Evolutionary conservation across 2,888 invertebrate genomes (phyloP), one percentile per base, ranked within the genome.

Genomic region (Oligia fasciuncula): DNA sequence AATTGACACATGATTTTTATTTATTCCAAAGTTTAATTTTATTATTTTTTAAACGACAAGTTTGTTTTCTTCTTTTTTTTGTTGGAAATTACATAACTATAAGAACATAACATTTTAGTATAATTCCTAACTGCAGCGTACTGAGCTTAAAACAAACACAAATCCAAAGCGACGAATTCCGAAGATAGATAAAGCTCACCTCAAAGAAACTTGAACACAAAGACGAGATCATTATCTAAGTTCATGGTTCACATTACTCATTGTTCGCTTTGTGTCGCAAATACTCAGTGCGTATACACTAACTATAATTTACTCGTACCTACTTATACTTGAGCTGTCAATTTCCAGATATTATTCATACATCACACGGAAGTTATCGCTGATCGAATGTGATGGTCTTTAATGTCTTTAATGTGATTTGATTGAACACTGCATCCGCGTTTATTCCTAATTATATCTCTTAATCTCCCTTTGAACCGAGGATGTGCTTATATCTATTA

Each of bases 321-420:
- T 77, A 82, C 79, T 73, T 71, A 82, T 87, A 84, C 82, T 88
- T 83, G 77, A 87, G 84, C 85, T 88, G 89, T 88, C 85, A 88
- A 79, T 74, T 86, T 70, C 69, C 73, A 76, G 74, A 83, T 66
- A 63, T 72, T 85, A 78, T 80, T 85, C 78, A 87, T 80, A 72
- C 73, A 83, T 86, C 85, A 86, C 76, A 73, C 85, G 86, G 88
- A 88, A 88, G 86, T 87, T 85, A 85, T 84, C 83, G 69, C 46
- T 57, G 73, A 85, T 81, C 81, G 70, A 79, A 71, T 67, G 66
- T 76, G 81, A 88, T 87, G 80, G 72, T 85, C 77, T 81, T 79
- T 81, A 86, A 85, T 75, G 71, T 71, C 79, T 81, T 79, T 84
- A 86, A 85, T 75, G 71, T 71, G 81, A 77, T 81, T 83, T 85